Conservation (phyloP, 2,113 vertebrate species). For the Phyllostomus hastatus region DNA sequence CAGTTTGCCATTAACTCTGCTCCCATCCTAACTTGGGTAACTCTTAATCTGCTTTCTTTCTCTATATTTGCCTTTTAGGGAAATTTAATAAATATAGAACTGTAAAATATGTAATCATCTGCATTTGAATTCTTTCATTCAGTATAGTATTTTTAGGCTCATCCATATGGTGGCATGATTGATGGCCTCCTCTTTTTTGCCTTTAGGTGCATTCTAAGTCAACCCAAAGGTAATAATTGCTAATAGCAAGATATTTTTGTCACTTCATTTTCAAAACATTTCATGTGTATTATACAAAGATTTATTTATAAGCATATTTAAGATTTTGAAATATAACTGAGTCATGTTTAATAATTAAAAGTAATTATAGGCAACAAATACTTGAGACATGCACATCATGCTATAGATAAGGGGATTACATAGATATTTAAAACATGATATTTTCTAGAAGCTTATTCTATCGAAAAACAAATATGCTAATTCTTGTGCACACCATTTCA, state of each 20-base stretch:
- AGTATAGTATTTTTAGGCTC: neutral
- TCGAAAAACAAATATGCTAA: neutral
- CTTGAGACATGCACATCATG: neutral
- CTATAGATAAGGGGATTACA: neutral
- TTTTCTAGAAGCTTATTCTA: neutral
- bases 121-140: neutral
- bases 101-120: neutral
- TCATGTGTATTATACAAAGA: neutral
- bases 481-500: neutral
- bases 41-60: neutral
- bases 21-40: neutral
- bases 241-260: neutral
- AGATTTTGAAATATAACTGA: neutral
- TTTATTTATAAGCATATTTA: neutral
- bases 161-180: neutral
- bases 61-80: neutral
- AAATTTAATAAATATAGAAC: neutral
- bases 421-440: neutral
- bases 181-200: neutral
- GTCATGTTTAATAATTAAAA: neutral
- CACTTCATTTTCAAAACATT: neutral
- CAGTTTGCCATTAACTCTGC: neutral
- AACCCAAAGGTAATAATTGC: neutral
- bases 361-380: neutral
- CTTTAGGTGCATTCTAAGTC: neutral